Base-by-base conservation (phyloP, 2,888 invertebrate genomes). In the Mesochorus sp. region DNA sequence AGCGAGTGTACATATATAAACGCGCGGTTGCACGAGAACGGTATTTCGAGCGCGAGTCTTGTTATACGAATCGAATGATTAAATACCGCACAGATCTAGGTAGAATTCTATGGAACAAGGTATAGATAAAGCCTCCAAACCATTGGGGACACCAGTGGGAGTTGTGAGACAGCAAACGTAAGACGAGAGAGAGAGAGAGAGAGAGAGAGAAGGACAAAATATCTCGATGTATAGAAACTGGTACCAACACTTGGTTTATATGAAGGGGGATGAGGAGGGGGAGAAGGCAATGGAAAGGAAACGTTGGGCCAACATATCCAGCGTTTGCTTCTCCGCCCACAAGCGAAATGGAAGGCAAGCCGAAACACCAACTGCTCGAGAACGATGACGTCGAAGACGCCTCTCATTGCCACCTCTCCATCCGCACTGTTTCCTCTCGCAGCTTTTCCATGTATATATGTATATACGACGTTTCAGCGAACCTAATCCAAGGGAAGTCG, bases 11-110 rank as follows among this genome's bases (percentile, higher is more conserved):
- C 39, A 24, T 21, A 17, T 47, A 21, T 64, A 21, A 19, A 64
- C 49, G 49, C 21, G 14, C 21, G n/a, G 26, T 28, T 24, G 17
- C 26, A 39, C 42, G 42, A 55, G 42, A 37, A 39, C 19, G 12
- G 14, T 66, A 74, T 74, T 67, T 67, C 21, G 42, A 57, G 21
- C 14, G 21, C 39, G 17, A 24, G 31, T 37, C 37, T 74, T 66
- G 49, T 81, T 82, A n/a, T n/a, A 83, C 83, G 82, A 84, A 84
- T 79, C 81, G 80, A 82, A 86, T 85, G 86, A 85, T 85, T 85
- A 84, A 85, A 85, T 85, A 82, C 84, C 80, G n/a, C n/a, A n/a
- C 82, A 83, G 84, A 86, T 81, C 85, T n/a, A 82, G 77, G 80
- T 73, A 72, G 76, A 55, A 57, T 31, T 55, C 55, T 31, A 51